Conservation (phyloP, 2,113 vertebrate genomes). For the Gasterosteus aculeatus region DNA sequence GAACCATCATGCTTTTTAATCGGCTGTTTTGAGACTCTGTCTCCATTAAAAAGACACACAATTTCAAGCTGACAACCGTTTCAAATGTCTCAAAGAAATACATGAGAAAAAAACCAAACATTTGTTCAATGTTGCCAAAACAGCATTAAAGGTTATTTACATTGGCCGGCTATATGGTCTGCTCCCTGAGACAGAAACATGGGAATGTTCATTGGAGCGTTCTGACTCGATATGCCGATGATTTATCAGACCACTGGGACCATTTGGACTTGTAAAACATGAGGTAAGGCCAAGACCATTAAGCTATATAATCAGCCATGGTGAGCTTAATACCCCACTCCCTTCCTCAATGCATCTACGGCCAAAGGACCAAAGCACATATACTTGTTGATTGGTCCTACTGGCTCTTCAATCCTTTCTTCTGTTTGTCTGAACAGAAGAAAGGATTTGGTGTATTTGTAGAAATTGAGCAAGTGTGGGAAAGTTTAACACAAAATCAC, state of each 20-base stretch:
- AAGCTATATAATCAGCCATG: constrained; percentile 79
- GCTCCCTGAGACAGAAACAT: constrained; percentile 65
- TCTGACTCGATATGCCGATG: constrained; percentile 72
- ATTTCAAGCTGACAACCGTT: constrained; percentile 39
- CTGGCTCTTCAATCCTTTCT: constrained; percentile 42
- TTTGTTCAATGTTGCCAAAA: constrained; percentile 45
- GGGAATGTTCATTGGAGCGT: constrained; percentile 76
- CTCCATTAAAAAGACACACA: constrained; percentile 17
- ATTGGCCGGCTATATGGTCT: constrained; percentile 61
- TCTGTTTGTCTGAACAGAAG: constrained; percentile 50
- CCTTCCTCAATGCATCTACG: constrained; percentile 66
- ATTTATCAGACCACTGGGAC: constrained; percentile 78
- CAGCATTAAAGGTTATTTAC: constrained; percentile 68
- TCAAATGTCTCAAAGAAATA: constrained; percentile 21
- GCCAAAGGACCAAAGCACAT: constrained; percentile 60
- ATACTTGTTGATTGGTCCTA: constrained; percentile 61
- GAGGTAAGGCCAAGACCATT: constrained; percentile 79
- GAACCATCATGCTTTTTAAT: constrained; percentile 22
- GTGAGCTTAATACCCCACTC: constrained; percentile 66
- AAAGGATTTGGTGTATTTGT: constrained; percentile 50
- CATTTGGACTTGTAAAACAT: constrained; percentile 79
- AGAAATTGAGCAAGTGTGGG: constrained; percentile 62
- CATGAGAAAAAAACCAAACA: background rate
- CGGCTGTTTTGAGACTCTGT: constrained; percentile 27
- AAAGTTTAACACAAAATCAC: constrained; percentile 46